Evolutionary conservation across 2,888 invertebrate species (phyloP).

Genomic region (Sepioteuthis lessoniana): DNA sequence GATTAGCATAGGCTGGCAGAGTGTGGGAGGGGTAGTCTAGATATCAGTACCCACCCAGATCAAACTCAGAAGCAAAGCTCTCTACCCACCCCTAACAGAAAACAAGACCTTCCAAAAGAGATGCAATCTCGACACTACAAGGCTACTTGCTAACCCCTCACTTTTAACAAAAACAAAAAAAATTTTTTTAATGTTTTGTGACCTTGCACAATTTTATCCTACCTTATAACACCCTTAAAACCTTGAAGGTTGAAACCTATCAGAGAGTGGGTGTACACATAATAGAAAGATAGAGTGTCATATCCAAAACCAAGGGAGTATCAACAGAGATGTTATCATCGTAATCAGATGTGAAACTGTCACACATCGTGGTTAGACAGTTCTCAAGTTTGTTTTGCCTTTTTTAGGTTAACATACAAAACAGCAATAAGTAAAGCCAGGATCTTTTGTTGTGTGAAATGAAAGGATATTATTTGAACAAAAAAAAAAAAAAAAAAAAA

Average conservation of each 20-base stretch:
- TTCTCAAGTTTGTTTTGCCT: too few relatives aligned
- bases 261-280: background rate
- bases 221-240: background rate
- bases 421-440: too few relatives aligned
- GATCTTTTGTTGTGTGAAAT: too few relatives aligned
- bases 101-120: background rate
- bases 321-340: background rate
- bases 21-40: too few relatives aligned
- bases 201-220: background rate
- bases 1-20: too few relatives aligned
- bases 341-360: background rate
- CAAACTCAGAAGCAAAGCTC: too few relatives aligned
- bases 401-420: too few relatives aligned
- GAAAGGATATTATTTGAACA: too few relatives aligned
- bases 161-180: background rate
- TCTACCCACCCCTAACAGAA: too few relatives aligned
- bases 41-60: too few relatives aligned
- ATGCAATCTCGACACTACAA: background rate
- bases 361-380: background rate
- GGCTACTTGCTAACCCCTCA: background rate
- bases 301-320: background rate
- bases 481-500: too few relatives aligned
- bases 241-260: background rate
- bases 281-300: background rate
- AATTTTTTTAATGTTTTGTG: too few relatives aligned